Evolutionary conservation across 2,888 invertebrate species (phyloP).

Genomic region (Encarsia formosa): DNA sequence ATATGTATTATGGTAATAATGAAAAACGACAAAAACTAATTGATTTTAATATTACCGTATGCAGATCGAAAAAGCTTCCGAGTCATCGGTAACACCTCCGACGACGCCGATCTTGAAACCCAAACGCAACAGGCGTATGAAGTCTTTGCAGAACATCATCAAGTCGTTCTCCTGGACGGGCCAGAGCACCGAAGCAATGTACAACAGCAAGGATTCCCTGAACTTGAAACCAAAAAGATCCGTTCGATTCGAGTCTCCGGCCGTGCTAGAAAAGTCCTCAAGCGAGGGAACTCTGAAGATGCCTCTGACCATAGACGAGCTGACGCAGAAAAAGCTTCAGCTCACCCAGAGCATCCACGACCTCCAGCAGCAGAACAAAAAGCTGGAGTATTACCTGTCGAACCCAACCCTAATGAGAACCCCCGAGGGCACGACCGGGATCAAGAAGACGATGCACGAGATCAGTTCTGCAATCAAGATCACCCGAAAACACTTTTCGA

Average conservation of each 20-base stretch:
- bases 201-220: constrained; percentile 33
- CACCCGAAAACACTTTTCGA: background rate
- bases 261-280: constrained; percentile 43
- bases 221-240: constrained; percentile 38
- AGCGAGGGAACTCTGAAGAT: constrained; percentile 42
- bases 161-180: constrained; percentile 28
- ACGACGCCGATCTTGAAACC: constrained; percentile 34
- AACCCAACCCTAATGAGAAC: constrained; percentile 39
- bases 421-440: constrained; percentile 33
- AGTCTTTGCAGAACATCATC: constrained; percentile 56
- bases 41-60: too few relatives aligned
- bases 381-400: constrained; percentile 42
- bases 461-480: background rate
- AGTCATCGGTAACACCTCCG: background rate
- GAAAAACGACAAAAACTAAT: too few relatives aligned
- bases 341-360: constrained; percentile 44
- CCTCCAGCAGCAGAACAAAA: constrained; percentile 45
- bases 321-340: constrained; percentile 34
- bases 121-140: constrained; percentile 54
- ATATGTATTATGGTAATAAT: too few relatives aligned
- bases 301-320: constrained; percentile 30
- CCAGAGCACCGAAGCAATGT: constrained; percentile 37
- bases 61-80: too few relatives aligned
- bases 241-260: constrained; percentile 20
- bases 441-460: constrained; percentile 31